Evolutionary conservation across 2,113 vertebrate genomes (phyloP), one percentile per base, ranked within the genome.

Genomic region (Megaleporinus macrocephalus): DNA sequence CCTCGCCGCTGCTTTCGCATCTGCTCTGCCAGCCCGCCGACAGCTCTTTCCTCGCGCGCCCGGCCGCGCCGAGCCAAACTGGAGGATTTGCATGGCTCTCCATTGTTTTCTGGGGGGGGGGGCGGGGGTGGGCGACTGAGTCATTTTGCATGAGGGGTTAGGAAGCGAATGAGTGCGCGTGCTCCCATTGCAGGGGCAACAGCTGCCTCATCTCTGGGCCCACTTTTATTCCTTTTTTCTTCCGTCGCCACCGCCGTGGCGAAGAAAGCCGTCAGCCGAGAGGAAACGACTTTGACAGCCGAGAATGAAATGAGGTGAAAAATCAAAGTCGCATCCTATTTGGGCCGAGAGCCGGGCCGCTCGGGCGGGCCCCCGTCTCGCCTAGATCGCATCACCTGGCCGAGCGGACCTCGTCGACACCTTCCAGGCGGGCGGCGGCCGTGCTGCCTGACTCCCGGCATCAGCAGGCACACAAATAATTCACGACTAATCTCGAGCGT

Each of bases 301-400:
- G 91, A 91, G 90, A 94, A 92, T 91, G 92, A 94, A 93, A 94
- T 92, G 91, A 92, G 91, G 90, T 93, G 92, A 91, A 91, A 94
- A 93, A 94, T 93, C 92, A 93, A 93, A 92, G 92, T 92, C 91
- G 89, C 87, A 88, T 93, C 91, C 88, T 89, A 90, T 93, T 92
- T 93, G 88, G 90, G 85, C 83, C 85, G 82, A 61, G 90, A 82
- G 88, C 87, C 14, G 53, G 53, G 20, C n/a, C 53, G 20, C 53
- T 88, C 89, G 86, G 75, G 88, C 82, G 76, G 77, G 41, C 75
- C 68, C 33, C 53, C 33, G 18, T 55, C 71, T 36, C 73, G 82
- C 68, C 47, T 44, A 55, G 7, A 36, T 55, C 57, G 30, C 79
- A 65, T 66, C 61, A 15, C 61, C 69, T 75, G 33, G 27, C 49